phyloP scores from a whole-genome alignment of 35 echinoderm and acorn worm species.

The Holothuria glaberrima region DNA sequence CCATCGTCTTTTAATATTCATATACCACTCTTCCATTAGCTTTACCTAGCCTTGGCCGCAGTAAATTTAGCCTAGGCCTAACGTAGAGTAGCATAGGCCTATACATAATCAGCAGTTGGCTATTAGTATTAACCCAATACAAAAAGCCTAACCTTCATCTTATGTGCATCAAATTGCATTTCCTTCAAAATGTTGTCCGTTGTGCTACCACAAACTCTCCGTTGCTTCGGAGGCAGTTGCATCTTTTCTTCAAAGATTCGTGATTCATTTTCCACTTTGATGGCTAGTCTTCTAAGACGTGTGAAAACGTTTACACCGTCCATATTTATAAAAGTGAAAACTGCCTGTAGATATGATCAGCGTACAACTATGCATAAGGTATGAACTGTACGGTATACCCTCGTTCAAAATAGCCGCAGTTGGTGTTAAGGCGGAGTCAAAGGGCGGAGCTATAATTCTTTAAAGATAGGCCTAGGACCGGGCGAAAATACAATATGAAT shows the following conservation, averaged over 20 bases:
- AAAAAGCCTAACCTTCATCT: background rate
- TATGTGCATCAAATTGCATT: slow-evolving; percentile 32
- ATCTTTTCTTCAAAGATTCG: slow-evolving; percentile 13
- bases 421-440: no score
- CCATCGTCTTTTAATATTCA: no score
- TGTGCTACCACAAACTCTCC: background rate
- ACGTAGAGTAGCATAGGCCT: background rate
- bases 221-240: slow-evolving; percentile 8
- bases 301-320: slow-evolving; percentile 6
- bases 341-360: no score
- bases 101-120: background rate
- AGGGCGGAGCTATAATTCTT: no score
- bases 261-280: slow-evolving; percentile 40
- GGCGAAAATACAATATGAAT: no score
- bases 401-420: no score
- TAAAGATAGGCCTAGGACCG: no score
- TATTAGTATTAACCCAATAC: background rate
- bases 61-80: background rate
- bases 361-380: no score
- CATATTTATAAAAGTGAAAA: background rate
- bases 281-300: slow-evolving; percentile 7
- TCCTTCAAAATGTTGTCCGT: slow-evolving; percentile 21
- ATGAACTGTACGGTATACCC: no score
- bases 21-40: no score
- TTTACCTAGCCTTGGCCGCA: no score